Evolutionary conservation across 2,797 vertebrate species (phyloP).

Genomic region (Odontamblyopus lacepedii): DNA sequence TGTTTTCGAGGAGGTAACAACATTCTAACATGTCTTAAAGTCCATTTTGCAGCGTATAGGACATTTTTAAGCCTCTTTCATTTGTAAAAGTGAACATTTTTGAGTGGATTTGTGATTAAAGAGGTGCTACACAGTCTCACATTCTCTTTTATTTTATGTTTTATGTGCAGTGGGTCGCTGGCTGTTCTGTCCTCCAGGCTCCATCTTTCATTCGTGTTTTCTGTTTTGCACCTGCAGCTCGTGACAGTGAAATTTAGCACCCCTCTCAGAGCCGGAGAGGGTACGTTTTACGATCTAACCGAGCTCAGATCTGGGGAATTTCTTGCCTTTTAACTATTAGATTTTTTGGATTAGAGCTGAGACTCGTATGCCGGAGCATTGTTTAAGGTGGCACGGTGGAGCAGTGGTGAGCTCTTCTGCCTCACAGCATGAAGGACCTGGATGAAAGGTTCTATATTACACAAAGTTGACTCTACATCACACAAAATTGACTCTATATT

Average conservation of each 20-base stretch:
- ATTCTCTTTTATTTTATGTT: conserved; percentile 5
- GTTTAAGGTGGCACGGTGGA: not conserved
- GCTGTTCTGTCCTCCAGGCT: conserved; percentile 3
- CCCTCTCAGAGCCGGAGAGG: not conserved
- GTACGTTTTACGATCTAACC: not conserved
- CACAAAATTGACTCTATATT: too few species aligned
- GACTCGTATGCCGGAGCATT: not conserved
- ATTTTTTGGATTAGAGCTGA: not conserved
- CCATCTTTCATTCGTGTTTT: conserved; percentile 8
- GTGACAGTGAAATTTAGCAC: conserved; percentile 5
- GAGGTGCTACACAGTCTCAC: not conserved
- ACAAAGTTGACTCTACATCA: too few species aligned
- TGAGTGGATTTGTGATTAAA: not conserved
- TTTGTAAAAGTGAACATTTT: not conserved
- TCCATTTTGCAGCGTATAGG: too few species aligned
- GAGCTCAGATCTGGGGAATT: not conserved
- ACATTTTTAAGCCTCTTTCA: not conserved
- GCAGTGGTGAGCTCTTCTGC: too few species aligned
- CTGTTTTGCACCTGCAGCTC: conserved; percentile 5
- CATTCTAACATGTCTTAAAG: too few species aligned
- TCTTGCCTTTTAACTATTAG: not conserved
- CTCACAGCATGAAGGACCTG: too few species aligned
- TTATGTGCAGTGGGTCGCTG: conserved; percentile 18
- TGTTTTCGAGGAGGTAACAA: too few species aligned
- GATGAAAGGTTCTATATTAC: too few species aligned